These are phyloP conservation scores for Sebastes hubbsi DNA, from an alignment of 2,797 vertebrate species.

Conservation along the genomic window DNA sequence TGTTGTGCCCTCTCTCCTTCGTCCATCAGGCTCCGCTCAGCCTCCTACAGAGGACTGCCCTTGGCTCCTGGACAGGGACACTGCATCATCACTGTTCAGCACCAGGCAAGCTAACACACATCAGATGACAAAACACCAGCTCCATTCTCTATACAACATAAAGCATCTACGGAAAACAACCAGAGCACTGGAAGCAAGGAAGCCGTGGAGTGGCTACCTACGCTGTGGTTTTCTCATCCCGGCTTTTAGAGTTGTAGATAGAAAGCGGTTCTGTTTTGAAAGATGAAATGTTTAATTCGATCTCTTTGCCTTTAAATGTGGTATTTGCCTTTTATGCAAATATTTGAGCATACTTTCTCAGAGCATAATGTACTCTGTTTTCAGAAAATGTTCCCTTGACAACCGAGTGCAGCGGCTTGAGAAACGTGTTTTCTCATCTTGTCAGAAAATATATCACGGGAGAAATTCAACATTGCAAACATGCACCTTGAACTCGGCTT, in stretches of 20 bases:
- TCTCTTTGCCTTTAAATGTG: conserved; percentile 25
- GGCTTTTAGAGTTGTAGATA: not conserved
- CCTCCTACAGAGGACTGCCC: conserved; percentile 53
- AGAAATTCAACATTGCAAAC: conserved; percentile 11
- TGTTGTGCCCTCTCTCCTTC: conserved; percentile 28
- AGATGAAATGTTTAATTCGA: conserved; percentile 17
- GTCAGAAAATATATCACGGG: conserved; percentile 36
- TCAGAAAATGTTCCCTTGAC: conserved; percentile 67
- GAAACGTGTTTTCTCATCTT: conserved; percentile 49
- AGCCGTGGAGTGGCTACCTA: not conserved
- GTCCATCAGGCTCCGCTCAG: conserved; percentile 38
- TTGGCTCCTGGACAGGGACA: conserved; percentile 62
- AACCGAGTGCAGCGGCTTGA: conserved; percentile 56
- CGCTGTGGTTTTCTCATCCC: not conserved
- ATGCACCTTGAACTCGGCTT: conserved; percentile 43
- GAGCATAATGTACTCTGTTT: conserved; percentile 24
- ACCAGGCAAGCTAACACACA: conserved; percentile 39
- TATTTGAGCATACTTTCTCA: conserved; percentile 47
- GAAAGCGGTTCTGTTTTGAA: not conserved
- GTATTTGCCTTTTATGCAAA: conserved; percentile 55
- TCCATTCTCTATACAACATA: conserved; percentile 6
- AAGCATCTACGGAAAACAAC: conserved; percentile 34
- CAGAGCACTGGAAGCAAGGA: not conserved
- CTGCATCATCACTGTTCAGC: conserved; percentile 61
- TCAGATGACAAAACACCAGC: conserved; percentile 43